Conservation (phyloP, 2,113 vertebrate species). For the Cettia cetti region DNA sequence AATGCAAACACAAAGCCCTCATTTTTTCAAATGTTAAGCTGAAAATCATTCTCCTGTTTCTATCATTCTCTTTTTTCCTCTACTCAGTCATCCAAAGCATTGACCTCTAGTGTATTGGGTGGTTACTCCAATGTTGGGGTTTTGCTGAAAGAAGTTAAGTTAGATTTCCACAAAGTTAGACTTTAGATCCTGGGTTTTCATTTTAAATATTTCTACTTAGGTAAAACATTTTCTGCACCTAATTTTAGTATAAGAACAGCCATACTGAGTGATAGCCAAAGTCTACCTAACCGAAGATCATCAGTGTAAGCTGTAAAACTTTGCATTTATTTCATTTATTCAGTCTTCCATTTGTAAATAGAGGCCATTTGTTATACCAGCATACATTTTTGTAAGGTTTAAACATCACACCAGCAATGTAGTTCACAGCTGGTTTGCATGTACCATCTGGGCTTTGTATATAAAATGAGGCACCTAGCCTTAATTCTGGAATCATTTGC, state of each 20-base stretch:
- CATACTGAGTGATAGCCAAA: not conserved
- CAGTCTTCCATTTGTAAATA: constrained; percentile 1
- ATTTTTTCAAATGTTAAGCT: not conserved
- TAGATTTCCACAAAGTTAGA: not conserved
- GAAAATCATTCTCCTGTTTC: not conserved
- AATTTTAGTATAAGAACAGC: not conserved
- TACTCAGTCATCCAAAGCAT: not conserved
- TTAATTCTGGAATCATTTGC: constrained; percentile 33
- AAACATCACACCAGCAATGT: not conserved
- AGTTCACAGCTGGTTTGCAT: constrained; percentile 26
- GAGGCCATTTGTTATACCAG: not conserved
- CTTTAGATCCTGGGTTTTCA: not conserved
- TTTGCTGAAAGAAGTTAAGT: not conserved
- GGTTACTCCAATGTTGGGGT: not conserved
- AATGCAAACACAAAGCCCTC: not conserved
- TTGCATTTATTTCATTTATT: not conserved
- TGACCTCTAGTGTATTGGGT: not conserved
- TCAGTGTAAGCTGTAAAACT: not conserved
- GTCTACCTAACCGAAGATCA: not conserved
- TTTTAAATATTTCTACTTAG: not conserved
- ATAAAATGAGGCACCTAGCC: constrained; percentile 36
- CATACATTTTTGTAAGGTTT: not conserved
- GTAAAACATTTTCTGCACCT: not conserved
- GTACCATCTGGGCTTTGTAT: constrained; percentile 44
- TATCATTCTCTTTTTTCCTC: not conserved